Percentiles rank a stretch among this genome's conserved stretches.
These are phyloP conservation scores for Lagodon rhomboides DNA, from an alignment of 2,797 vertebrate genomes.

Conservation along the genomic window DNA sequence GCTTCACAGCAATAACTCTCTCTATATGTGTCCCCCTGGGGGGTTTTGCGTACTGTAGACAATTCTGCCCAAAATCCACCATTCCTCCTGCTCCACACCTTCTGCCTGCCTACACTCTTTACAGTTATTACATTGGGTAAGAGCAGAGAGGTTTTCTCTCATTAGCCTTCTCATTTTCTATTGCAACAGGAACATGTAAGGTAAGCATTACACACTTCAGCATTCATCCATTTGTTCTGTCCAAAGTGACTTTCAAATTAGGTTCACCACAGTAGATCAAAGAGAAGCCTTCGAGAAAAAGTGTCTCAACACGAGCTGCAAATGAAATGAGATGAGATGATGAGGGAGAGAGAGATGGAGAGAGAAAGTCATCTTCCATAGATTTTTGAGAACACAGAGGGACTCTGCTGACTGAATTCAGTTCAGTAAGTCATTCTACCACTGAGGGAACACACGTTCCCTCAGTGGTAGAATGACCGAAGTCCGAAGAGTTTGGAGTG, in stretches of 20 bases:
- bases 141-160: background rate
- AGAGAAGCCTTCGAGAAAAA: background rate
- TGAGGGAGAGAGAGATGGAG: background rate
- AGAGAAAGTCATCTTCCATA: background rate
- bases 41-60: background rate
- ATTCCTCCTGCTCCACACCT: background rate
- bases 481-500: too few relatives aligned
- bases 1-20: background rate
- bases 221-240: background rate
- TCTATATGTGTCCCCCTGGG: background rate
- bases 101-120: constrained; percentile 7
- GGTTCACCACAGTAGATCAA: background rate
- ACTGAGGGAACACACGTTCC: too few relatives aligned
- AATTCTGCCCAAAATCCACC: background rate
- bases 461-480: too few relatives aligned
- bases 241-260: background rate
- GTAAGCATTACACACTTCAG: background rate
- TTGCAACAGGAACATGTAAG: background rate
- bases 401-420: background rate
- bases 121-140: background rate
- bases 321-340: background rate
- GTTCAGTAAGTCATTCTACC: background rate
- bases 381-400: background rate
- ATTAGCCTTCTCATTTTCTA: background rate
- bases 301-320: background rate